A percentile compares a stretch with the other conserved stretches of the same genome.
phyloP scores from a whole-genome alignment of 2,888 invertebrate species.

The Epirrhoe alternata region DNA sequence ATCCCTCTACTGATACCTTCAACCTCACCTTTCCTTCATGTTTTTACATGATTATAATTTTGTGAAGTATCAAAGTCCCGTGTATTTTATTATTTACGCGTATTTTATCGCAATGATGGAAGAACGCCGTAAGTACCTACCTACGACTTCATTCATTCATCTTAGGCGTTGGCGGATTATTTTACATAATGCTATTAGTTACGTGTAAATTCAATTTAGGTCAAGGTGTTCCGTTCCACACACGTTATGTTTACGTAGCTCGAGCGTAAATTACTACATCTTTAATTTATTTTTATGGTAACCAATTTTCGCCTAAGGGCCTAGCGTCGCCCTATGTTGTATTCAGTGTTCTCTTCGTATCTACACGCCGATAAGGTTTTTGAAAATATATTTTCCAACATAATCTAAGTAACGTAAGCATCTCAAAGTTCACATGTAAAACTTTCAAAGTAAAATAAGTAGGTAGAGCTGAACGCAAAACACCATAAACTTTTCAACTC shows the following conservation, averaged over 20 bases:
- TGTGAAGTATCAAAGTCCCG: not conserved
- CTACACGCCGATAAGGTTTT: not conserved
- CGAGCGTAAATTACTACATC: slow-evolving; percentile 30
- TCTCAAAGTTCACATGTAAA: not conserved
- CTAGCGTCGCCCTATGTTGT: slow-evolving; percentile 1
- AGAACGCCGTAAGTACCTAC: not conserved
- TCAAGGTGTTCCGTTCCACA: slow-evolving; percentile 63
- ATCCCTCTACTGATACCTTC: not conserved
- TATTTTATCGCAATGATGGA: not conserved
- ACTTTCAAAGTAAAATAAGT: not conserved
- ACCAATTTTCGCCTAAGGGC: not conserved
- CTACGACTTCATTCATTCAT: slow-evolving; percentile 18
- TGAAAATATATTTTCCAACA: not conserved
- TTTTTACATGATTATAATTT: not conserved
- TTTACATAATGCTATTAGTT: slow-evolving; percentile 31
- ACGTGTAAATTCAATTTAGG: slow-evolving; percentile 62
- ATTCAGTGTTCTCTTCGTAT: not conserved
- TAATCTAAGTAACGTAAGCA: not conserved
- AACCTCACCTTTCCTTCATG: not conserved
- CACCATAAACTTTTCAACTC: slow-evolving; percentile 16
- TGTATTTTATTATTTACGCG: too few species aligned
- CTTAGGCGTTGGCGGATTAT: slow-evolving; percentile 18
- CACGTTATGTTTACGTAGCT: slow-evolving; percentile 46
- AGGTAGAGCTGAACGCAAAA: slow-evolving; percentile 15
- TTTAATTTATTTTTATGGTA: slow-evolving; percentile 18